Evolutionary conservation across 2,888 invertebrate genomes (phyloP).

Genomic region (Lasioglossum calceatum): DNA sequence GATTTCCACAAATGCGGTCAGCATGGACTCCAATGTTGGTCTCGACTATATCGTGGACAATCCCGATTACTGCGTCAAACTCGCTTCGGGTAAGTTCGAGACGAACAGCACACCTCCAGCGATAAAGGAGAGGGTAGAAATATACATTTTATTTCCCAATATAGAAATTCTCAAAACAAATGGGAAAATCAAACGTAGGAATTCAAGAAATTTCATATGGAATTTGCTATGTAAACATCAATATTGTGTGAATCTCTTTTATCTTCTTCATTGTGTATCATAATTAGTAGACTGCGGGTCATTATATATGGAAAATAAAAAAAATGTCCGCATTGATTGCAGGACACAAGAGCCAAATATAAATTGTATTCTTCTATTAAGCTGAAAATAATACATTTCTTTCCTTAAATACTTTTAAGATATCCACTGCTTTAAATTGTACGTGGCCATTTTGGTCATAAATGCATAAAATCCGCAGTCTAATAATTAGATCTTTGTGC

Average conservation of each 20-base stretch:
- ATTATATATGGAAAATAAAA: too few relatives aligned
- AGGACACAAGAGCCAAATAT: too few relatives aligned
- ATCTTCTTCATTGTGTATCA: too few relatives aligned
- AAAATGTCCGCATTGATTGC: too few relatives aligned
- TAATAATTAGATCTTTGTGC: too few relatives aligned
- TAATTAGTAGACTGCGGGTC: too few relatives aligned
- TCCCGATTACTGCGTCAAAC: slow-evolving; percentile 95
- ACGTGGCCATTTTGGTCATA: too few relatives aligned
- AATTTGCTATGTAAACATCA: neutral
- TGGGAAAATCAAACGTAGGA: neutral
- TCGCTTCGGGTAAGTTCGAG: slow-evolving; percentile 89
- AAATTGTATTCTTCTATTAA: too few relatives aligned
- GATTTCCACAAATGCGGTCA: slow-evolving; percentile 80
- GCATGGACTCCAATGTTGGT: slow-evolving; percentile 96
- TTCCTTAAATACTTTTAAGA: too few relatives aligned
- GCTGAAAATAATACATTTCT: too few relatives aligned
- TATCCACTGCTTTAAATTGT: too few relatives aligned
- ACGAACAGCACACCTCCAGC: neutral
- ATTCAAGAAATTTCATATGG: neutral
- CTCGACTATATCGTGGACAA: slow-evolving; percentile 97
- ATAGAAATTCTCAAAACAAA: neutral
- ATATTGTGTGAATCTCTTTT: neutral
- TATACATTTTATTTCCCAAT: neutral
- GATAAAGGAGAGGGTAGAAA: neutral
- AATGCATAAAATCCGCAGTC: too few relatives aligned